Evolutionary conservation across 2,113 vertebrate species (phyloP).

Genomic region (Tursiops truncatus): DNA sequence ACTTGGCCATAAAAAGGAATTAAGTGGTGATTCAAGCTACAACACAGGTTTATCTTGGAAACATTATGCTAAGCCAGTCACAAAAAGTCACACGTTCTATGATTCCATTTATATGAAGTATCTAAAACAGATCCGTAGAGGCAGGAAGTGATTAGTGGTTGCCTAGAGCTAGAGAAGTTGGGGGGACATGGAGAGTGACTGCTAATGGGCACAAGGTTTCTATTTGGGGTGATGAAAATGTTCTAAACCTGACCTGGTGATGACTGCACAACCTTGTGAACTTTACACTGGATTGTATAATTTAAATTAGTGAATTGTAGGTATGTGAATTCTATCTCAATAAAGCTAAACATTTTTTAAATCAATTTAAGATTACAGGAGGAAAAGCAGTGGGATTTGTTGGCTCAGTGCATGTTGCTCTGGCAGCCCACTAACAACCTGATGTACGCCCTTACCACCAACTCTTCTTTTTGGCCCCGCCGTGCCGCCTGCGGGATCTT

Average conservation of each 20-base stretch:
- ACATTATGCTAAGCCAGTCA: neutral
- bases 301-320: neutral
- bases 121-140: neutral
- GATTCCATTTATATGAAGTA: neutral
- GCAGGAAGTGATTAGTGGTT: neutral
- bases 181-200: neutral
- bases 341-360: neutral
- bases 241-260: neutral
- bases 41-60: neutral
- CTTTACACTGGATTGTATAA: neutral
- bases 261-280: neutral
- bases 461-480: neutral
- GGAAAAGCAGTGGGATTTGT: neutral
- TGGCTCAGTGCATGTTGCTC: neutral
- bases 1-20: neutral
- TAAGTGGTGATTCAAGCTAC: neutral
- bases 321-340: neutral
- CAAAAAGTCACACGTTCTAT: neutral
- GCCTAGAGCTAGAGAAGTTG: neutral
- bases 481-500: rapidly evolving
- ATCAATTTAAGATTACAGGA: neutral
- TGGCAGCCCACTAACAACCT: neutral
- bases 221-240: neutral
- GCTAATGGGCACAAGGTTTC: neutral
- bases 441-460: neutral